Base-by-base conservation (phyloP, 2,797 vertebrate species). In the Chiroxiphia lanceolata region DNA sequence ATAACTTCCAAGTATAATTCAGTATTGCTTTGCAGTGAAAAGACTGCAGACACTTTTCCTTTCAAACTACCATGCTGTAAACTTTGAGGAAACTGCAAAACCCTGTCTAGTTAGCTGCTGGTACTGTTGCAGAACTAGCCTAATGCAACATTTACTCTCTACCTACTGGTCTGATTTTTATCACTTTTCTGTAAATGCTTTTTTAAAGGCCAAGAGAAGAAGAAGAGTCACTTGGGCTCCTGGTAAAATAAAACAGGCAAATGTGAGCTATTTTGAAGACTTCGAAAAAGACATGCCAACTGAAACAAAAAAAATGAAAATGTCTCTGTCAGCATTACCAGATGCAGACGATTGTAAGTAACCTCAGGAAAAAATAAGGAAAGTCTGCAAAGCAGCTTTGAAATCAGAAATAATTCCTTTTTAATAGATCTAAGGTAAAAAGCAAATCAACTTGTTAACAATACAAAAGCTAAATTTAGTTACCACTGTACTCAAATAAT, bases 211-310 rank as follows among this genome's bases (percentile, higher is more conserved):
- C 71, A 99, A 98, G 70, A 99, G 83, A 94, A 98, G 98, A 94
- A 98, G 99, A 91, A 98, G 99, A 94, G 98, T 99, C 50, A 99
- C 99, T 1, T 99, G 99, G 99, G 99, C 98, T 57, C 95, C 96
- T 70, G 99, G 99, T 54, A 99, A 99, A 96, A 97, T 98, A 95
- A 90, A 97, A 63, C 96, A 97, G 89, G 85, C 53, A 13, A 94
- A 89, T 1, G 59, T 87, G 31, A 93, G 56, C 80, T 97, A 95
- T 6, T 61, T 90, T 21, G 95, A 90, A 40, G 97, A 98, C 40
- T 95, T 97, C 40, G 98, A 97, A 87, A 97, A 98, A 36, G 87
- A 95, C 16, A 94, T 91, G 8, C 81, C 94, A 1, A 69, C 94
- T 75, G 64, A 79, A 69, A 53, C 75, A 93, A 97, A 94, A 98